These are phyloP conservation scores for Amblyjoppa proteus DNA, from an alignment of 2,888 invertebrate species.

Conservation along the genomic window DNA sequence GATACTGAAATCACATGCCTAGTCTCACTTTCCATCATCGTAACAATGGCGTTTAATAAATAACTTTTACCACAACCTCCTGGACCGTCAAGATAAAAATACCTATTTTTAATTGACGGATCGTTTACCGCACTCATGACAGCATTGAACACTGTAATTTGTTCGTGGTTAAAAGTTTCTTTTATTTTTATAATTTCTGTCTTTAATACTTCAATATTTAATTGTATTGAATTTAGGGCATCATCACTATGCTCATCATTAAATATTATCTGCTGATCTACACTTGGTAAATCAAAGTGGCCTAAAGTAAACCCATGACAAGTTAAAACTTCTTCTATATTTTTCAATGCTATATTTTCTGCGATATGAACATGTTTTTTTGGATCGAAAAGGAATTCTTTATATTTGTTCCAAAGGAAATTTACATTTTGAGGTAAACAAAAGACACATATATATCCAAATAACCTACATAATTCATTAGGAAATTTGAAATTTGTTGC, in stretches of 20 bases:
- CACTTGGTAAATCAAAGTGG: too few species aligned
- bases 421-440: constrained; percentile 51
- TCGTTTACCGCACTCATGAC: constrained; percentile 42
- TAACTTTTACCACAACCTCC: constrained; percentile 53
- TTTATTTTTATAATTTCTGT: too few species aligned
- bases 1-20: neutral
- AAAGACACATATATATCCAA: constrained; percentile 53
- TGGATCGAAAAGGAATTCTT: constrained; percentile 36
- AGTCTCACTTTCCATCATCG: neutral
- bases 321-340: constrained; percentile 29
- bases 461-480: constrained; percentile 37
- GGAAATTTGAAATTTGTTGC: constrained; percentile 51
- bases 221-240: too few species aligned
- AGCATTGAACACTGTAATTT: neutral
- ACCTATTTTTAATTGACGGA: neutral
- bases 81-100: constrained; percentile 18
- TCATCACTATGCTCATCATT: too few species aligned
- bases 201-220: too few species aligned
- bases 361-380: constrained; percentile 22
- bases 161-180: constrained; percentile 25
- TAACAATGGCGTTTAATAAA: constrained; percentile 27
- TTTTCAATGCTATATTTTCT: constrained; percentile 31
- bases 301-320: constrained; percentile 5
- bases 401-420: constrained; percentile 50
- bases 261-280: too few species aligned